Evolutionary conservation across 2,113 vertebrate species (phyloP).

Genomic region (Cebus imitator): DNA sequence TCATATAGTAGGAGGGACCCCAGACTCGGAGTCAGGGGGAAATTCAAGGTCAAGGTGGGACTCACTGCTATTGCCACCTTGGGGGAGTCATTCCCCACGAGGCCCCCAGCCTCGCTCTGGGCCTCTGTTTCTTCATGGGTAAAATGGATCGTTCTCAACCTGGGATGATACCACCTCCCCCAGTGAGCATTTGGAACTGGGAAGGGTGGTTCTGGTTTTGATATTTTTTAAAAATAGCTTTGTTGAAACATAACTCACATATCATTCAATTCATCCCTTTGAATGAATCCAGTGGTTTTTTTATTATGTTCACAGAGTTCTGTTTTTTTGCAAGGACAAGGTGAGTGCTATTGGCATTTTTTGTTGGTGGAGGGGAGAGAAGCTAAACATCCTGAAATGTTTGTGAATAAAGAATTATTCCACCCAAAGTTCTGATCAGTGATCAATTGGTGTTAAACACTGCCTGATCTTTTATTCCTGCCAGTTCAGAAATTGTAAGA

Average conservation of each 20-base stretch:
- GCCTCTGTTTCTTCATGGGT: not conserved
- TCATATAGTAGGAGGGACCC: not conserved
- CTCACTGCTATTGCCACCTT: not conserved
- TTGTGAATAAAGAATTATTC: not conserved
- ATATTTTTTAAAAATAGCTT: not conserved
- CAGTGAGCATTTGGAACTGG: not conserved
- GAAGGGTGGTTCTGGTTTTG: not conserved
- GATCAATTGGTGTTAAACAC: not conserved
- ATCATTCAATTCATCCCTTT: not conserved
- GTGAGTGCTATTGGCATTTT: not conserved
- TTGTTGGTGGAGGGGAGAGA: not conserved
- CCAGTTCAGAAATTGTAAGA: conserved; percentile 31
- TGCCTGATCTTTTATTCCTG: not conserved
- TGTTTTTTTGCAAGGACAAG: not conserved
- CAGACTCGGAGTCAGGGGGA: not conserved
- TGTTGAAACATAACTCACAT: not conserved
- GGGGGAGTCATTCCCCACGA: not conserved
- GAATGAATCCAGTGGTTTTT: not conserved
- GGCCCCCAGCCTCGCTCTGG: not conserved
- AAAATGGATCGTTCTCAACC: not conserved
- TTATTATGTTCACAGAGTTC: not conserved
- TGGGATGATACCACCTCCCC: not conserved
- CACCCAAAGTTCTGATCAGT: not conserved
- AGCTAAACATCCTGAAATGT: not conserved
- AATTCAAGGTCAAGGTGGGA: not conserved